Conservation (phyloP, 2,113 vertebrate genomes). For the Beaufortia kweichowensis region DNA sequence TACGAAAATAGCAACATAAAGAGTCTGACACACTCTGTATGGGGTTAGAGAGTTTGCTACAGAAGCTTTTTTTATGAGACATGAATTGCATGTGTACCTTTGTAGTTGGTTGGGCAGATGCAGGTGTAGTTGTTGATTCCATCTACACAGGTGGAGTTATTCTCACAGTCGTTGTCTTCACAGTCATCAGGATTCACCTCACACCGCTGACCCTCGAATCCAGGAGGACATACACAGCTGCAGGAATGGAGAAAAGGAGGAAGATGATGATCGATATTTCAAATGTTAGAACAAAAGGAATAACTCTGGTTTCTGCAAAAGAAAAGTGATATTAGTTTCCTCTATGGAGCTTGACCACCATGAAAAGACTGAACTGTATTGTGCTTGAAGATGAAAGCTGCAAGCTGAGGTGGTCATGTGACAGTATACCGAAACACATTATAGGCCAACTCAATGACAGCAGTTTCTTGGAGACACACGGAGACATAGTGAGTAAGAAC, state of each 20-base stretch:
- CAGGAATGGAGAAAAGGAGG: neutral
- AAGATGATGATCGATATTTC: slow-evolving; percentile 12
- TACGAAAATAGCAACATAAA: slow-evolving; percentile 4
- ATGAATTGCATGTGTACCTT: slow-evolving; percentile 70
- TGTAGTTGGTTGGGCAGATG: slow-evolving; percentile 88
- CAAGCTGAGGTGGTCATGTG: no score
- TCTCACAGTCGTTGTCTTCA: slow-evolving; percentile 95
- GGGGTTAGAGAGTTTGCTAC: neutral
- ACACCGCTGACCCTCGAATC: slow-evolving; percentile 88
- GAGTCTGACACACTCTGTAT: neutral
- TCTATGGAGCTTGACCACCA: no score
- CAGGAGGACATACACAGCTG: slow-evolving; percentile 87
- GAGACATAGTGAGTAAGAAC: slow-evolving; percentile 24
- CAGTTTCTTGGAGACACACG: slow-evolving; percentile 37
- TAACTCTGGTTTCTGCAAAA: neutral
- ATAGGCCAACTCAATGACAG: slow-evolving; percentile 12
- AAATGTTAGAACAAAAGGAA: slow-evolving; percentile 11
- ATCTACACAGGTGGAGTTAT: slow-evolving; percentile 92
- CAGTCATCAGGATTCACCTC: slow-evolving; percentile 93
- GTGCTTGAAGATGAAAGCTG: no score
- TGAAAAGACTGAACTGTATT: no score
- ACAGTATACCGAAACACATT: neutral
- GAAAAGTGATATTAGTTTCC: no score
- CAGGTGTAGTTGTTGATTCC: slow-evolving; percentile 95
- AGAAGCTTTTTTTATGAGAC: neutral